Conservation (phyloP, 2,888 invertebrate genomes). For the Cordylochernes scorpioides region DNA sequence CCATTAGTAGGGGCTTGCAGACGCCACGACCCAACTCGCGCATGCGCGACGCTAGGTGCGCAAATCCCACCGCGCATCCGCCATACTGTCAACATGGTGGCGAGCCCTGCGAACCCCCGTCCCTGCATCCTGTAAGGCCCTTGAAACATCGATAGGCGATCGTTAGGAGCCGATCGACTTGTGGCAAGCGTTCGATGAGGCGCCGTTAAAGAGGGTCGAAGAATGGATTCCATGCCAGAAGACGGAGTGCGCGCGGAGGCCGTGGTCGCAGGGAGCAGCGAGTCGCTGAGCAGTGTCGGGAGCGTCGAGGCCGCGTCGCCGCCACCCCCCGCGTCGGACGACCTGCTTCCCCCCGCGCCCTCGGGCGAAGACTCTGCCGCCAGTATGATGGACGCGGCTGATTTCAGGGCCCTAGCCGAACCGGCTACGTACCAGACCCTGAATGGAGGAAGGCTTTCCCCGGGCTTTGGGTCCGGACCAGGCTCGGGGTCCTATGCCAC, state of each 20-base stretch:
- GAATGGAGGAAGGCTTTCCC: slow-evolving; percentile 69
- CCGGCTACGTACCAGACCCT: slow-evolving; percentile 79
- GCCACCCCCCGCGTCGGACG: slow-evolving; percentile 14
- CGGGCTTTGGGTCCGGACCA: slow-evolving; percentile 16
- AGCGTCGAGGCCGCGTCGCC: slow-evolving; percentile 11
- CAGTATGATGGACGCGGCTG: slow-evolving; percentile 35
- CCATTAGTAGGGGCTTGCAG: too few species aligned
- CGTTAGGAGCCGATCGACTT: slow-evolving; percentile 4
- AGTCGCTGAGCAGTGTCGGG: slow-evolving; percentile 9
- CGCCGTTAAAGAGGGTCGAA: slow-evolving; percentile 14
- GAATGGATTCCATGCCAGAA: slow-evolving; percentile 24
- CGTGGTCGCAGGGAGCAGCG: slow-evolving; percentile 3
- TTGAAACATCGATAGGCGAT: slow-evolving; percentile 3
- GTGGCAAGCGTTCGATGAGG: slow-evolving; percentile 10
- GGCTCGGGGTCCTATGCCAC: slow-evolving; percentile 45
- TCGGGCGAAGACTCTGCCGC: slow-evolving; percentile 5
- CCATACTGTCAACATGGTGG: slow-evolving; percentile 9
- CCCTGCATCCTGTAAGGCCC: slow-evolving; percentile 3
- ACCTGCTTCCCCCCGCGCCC: slow-evolving; percentile 15
- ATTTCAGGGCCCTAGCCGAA: slow-evolving; percentile 17
- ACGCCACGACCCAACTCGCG: too few species aligned
- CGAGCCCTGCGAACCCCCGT: slow-evolving; percentile 5
- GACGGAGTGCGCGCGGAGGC: slow-evolving; percentile 15
- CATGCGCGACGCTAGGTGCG: slow-evolving; percentile 1
- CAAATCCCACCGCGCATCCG: slow-evolving; percentile 4